Evolutionary conservation across 2,113 vertebrate genomes (phyloP), one percentile per base, ranked within the genome.

Genomic region (Progne subis): DNA sequence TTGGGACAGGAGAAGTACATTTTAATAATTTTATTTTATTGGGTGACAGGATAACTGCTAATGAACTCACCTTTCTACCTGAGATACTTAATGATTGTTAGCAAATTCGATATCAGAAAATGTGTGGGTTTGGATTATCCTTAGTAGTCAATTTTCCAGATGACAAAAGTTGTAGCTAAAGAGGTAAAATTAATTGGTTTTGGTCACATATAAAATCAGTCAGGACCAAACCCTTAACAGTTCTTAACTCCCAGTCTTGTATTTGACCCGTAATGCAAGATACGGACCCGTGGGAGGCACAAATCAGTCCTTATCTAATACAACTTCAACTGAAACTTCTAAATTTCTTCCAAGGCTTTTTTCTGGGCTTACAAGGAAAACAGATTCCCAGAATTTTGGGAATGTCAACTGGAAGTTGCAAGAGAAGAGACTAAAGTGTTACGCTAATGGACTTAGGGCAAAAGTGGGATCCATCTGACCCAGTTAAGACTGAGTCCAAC

Each of bases 341-440:
- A 29, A 37, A 80, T 37, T 59, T 82, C 74, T 82, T 89, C 67
- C 46, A 91, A 74, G 28, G 3, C 28, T 61, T 87, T 82, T 78
- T 50, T 49, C 37, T 8, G n/a, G 28, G 14, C 20, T 87, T 92
- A 57, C 53, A 28, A 82, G 68, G 75, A 82, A 92, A 68, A 75
- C 56, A 72, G 56, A 56, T 94, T 88, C 87, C 4, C 68, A 67
- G 76, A 86, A 86, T 83, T 82, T 90, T 77, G 83, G 52, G 78
- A 89, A 82, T 44, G 44, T 74, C 44, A 72, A 17, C 61, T 84
- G 69, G 21, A 82, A 87, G 28, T 43, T 91, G 71, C 46, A 87
- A 91, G 49, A 77, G 39, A 28, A 67, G 55, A 85, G 26, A 49
- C 56, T 65, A 2, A 63, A 87, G 18, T 52, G 37, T 82, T 82